Conservation (phyloP, 1,140 invertebrate species). For the Zeugodacus cucurbitae region DNA sequence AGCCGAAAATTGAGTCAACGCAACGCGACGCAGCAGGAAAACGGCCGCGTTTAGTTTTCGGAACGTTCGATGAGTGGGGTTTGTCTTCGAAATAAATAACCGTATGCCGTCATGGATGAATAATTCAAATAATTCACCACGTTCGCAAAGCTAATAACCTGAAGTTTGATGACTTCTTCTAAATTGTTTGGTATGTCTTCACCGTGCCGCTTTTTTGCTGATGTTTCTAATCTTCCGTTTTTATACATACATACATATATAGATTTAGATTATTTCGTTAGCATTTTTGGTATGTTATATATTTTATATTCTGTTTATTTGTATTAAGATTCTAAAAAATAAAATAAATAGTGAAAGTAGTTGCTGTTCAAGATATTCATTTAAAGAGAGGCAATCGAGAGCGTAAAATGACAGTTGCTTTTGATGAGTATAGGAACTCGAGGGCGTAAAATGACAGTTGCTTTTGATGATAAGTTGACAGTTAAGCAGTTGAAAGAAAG, state of each 20-base stretch:
- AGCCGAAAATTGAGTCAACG: constrained; percentile 6
- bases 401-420: too few relatives aligned
- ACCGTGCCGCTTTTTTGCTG: background rate
- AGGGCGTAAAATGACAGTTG: too few relatives aligned
- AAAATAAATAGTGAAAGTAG: too few relatives aligned
- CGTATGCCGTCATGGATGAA: background rate
- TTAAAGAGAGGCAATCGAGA: too few relatives aligned
- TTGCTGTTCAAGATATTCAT: too few relatives aligned
- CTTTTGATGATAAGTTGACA: too few relatives aligned
- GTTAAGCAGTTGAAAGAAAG: too few relatives aligned
- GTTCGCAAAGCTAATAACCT: background rate
- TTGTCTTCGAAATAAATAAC: background rate
- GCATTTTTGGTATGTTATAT: background rate
- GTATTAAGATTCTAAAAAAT: too few relatives aligned
- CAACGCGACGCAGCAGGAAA: background rate
- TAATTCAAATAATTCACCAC: background rate
- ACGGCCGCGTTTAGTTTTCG: background rate
- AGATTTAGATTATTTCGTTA: background rate
- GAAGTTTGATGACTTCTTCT: background rate
- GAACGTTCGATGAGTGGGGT: background rate
- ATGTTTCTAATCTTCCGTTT: background rate
- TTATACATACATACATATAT: too few relatives aligned
- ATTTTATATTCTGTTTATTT: too few relatives aligned
- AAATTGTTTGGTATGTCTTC: background rate
- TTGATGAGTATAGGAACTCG: too few relatives aligned